phyloP scores from a whole-genome alignment of 1,140 invertebrate genomes.

The Stratiolaelaps scimitus region DNA sequence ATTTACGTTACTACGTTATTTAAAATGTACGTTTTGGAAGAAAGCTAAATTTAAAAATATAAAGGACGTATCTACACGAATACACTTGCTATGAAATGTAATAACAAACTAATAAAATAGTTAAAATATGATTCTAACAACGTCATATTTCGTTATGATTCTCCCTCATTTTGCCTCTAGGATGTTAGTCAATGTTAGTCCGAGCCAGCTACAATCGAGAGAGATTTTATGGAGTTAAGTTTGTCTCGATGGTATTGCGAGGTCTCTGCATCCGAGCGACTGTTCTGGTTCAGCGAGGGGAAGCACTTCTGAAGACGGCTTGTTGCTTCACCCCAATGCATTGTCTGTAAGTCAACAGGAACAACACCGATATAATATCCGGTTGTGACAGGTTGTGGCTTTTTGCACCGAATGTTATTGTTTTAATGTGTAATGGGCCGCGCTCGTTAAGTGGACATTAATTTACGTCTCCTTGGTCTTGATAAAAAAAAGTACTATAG shows the following conservation, averaged over 20 bases:
- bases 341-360: constrained; percentile 24
- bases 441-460: too few species aligned
- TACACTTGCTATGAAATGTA: too few species aligned
- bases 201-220: constrained; percentile 16
- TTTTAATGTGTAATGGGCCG: too few species aligned
- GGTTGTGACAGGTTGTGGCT: not conserved
- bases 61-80: too few species aligned
- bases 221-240: constrained; percentile 18
- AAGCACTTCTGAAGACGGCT: constrained; percentile 26
- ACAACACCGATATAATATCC: not conserved
- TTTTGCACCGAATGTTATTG: too few species aligned
- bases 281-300: constrained; percentile 12
- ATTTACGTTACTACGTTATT: too few species aligned
- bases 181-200: not conserved
- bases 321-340: constrained; percentile 17
- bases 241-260: constrained; percentile 22
- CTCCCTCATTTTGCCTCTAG: not conserved
- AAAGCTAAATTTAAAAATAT: too few species aligned
- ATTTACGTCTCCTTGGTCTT: not conserved
- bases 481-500: not conserved
- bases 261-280: constrained; percentile 10
- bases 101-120: too few species aligned
- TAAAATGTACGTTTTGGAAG: too few species aligned
- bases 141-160: not conserved
- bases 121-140: too few species aligned